These are phyloP conservation scores for Oryctes rhinoceros DNA, from an alignment of 1,140 invertebrate genomes.

Conservation along the genomic window DNA sequence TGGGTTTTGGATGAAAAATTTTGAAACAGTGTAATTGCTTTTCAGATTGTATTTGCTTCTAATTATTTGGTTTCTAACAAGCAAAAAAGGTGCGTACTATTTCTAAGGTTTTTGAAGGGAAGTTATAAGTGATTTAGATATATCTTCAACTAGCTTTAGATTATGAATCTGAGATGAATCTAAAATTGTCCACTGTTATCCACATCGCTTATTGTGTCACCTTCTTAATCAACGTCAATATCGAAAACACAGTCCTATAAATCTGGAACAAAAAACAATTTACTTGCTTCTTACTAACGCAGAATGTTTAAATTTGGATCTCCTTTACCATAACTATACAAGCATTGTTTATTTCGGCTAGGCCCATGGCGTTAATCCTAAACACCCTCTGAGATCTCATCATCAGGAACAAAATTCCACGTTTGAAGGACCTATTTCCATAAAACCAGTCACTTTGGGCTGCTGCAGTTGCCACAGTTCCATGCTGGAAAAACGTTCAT, in stretches of 20 bases:
- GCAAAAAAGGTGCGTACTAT: no score
- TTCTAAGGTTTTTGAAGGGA: no score
- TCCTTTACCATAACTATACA: slow-evolving; percentile 10
- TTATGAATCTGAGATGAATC: neutral
- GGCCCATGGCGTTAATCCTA: neutral
- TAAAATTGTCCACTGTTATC: neutral
- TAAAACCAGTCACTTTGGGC: neutral
- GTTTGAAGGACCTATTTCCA: neutral
- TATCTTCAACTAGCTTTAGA: no score
- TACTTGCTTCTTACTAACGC: no score
- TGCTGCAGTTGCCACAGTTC: neutral
- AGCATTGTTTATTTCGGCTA: neutral
- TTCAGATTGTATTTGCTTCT: no score
- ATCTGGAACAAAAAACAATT: neutral
- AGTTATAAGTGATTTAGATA: no score
- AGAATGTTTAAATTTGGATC: neutral
- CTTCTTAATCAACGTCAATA: slow-evolving; percentile 9
- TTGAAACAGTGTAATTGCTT: no score
- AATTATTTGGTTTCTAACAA: no score
- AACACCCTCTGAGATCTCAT: neutral
- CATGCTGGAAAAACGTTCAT: neutral
- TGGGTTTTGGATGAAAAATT: no score
- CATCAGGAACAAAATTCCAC: neutral
- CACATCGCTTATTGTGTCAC: neutral
- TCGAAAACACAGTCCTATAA: slow-evolving; percentile 15